phyloP scores from a whole-genome alignment of 2,888 invertebrate genomes.

The Drosophila recens region DNA sequence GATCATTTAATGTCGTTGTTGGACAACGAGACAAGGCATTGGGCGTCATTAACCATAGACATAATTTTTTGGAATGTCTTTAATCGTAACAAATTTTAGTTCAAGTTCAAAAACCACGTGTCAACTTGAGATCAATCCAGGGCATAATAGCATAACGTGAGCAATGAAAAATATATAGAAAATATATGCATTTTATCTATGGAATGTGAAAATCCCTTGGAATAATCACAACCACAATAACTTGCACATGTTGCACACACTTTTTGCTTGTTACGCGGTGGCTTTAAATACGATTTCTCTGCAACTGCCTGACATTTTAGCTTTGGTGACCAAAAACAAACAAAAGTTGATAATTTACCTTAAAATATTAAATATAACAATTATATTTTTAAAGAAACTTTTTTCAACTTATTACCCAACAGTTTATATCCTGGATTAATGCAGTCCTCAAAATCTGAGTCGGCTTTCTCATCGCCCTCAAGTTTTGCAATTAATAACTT shows the following conservation, averaged over 20 bases:
- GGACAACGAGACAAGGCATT: constrained; percentile 3
- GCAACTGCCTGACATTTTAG: constrained; percentile 5
- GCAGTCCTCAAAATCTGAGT: constrained; percentile 1
- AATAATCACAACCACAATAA: constrained; percentile 8
- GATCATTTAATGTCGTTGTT: constrained; percentile 22
- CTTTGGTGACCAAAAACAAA: constrained; percentile 14
- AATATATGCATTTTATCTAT: background rate
- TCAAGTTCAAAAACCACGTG: constrained; percentile 45
- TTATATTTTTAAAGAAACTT: too few relatives aligned
- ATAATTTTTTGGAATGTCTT: constrained; percentile 16
- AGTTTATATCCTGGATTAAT: constrained; percentile 19
- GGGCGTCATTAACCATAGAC: constrained; percentile 17
- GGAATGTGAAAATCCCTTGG: background rate
- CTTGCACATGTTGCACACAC: constrained; percentile 8
- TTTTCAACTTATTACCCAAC: background rate
- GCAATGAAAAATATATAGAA: background rate
- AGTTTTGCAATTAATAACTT: constrained; percentile 1
- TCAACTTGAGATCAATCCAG: background rate
- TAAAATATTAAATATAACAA: background rate
- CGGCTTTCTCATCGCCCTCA: background rate
- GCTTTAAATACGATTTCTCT: background rate
- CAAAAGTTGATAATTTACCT: constrained; percentile 1
- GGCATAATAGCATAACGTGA: background rate
- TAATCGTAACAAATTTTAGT: constrained; percentile 21
- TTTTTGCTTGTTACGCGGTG: background rate